Conservation (phyloP, 2,113 vertebrate genomes). For the Ictalurus punctatus region DNA sequence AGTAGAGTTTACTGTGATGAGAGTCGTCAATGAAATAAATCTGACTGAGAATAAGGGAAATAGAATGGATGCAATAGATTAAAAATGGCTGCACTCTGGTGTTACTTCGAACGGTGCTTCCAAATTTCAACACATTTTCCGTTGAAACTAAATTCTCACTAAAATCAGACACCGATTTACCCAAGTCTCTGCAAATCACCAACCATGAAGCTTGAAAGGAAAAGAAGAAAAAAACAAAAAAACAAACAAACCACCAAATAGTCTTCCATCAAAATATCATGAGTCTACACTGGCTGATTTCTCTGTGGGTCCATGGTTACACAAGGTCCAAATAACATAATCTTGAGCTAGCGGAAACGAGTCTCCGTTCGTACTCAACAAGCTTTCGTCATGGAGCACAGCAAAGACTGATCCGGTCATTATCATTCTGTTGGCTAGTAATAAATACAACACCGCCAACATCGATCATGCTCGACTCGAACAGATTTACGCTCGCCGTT, state of each 20-base stretch:
- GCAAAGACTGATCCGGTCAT: not conserved
- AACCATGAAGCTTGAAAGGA: not conserved
- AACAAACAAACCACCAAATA: not conserved
- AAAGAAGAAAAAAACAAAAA: not conserved
- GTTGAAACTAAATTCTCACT: not conserved
- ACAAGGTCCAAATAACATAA: slow-evolving; percentile 25
- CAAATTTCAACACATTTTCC: not conserved
- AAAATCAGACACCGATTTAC: not conserved
- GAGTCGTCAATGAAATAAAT: not conserved
- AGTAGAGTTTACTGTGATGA: not conserved
- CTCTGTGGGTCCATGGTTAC: not conserved
- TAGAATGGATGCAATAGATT: not conserved
- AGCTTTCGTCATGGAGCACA: not conserved
- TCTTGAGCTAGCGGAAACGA: slow-evolving; percentile 3
- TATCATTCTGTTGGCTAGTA: not conserved
- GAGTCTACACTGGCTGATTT: slow-evolving; percentile 5
- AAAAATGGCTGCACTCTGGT: not conserved
- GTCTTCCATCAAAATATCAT: slow-evolving; percentile 43
- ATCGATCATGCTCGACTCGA: not conserved
- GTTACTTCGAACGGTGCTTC: not conserved
- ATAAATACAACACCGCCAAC: not conserved
- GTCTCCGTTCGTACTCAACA: not conserved
- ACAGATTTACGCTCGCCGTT: slow-evolving; percentile 7
- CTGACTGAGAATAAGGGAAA: not conserved
- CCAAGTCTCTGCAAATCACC: not conserved